Evolutionary conservation across 2,113 vertebrate genomes (phyloP).

Genomic region (Cariama cristata): DNA sequence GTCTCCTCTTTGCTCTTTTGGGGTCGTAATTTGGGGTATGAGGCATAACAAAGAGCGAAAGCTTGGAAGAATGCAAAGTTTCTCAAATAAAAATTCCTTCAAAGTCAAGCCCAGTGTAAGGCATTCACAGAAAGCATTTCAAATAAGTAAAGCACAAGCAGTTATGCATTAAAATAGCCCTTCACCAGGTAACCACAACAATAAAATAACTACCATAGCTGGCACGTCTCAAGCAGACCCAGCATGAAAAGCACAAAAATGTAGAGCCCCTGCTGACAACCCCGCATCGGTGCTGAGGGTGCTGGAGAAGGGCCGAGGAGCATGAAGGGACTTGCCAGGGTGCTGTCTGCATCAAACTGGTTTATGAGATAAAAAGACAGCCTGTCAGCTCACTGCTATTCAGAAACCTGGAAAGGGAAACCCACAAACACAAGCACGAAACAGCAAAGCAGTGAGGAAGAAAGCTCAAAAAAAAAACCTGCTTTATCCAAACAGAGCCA

Average conservation of each 20-base stretch:
- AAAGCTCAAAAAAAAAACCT: neutral
- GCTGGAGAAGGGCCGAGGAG: neutral
- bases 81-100: constrained; percentile 16
- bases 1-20: neutral
- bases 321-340: neutral
- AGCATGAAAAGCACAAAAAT: neutral
- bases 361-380: neutral
- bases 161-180: neutral
- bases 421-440: neutral
- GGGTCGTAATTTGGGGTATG: neutral
- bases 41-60: neutral
- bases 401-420: neutral
- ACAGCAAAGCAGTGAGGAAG: neutral
- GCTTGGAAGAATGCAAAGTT: neutral
- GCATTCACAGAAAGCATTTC: neutral
- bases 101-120: neutral
- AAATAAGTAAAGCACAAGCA: neutral
- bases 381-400: neutral
- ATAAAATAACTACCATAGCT: neutral
- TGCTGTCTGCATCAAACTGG: neutral
- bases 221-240: neutral
- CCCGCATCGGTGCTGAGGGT: accelerated
- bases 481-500: neutral
- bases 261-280: neutral
- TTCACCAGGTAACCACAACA: neutral